Evolutionary conservation across 2,113 vertebrate genomes (phyloP).

Genomic region (Prionailurus bengalensis): DNA sequence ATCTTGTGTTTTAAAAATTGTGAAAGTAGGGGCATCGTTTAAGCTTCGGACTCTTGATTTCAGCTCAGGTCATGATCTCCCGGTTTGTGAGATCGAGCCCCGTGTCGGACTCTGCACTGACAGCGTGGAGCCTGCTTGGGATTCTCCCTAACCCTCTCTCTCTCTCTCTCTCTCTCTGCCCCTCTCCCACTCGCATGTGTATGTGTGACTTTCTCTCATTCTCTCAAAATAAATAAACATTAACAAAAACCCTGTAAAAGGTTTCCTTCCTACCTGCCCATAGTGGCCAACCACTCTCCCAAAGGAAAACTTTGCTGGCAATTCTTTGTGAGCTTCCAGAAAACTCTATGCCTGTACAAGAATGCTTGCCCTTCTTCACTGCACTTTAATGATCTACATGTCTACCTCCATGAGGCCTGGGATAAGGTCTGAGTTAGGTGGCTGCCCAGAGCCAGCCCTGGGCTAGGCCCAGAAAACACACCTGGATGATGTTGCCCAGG

Average conservation of each 20-base stretch:
- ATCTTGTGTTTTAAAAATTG: not conserved
- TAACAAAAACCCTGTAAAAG: not conserved
- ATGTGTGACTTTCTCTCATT: no score
- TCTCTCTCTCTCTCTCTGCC: no score
- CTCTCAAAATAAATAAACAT: no score
- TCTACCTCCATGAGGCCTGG: not conserved
- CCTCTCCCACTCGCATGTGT: no score
- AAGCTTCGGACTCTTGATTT: no score
- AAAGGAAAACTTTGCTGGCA: not conserved
- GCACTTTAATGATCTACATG: not conserved
- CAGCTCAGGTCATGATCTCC: no score
- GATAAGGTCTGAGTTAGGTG: not conserved
- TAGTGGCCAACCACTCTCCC: not conserved
- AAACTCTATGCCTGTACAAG: accelerated
- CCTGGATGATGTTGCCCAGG: not conserved
- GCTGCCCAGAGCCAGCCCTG: not conserved
- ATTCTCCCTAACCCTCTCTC: no score
- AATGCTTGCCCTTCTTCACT: accelerated
- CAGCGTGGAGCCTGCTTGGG: no score
- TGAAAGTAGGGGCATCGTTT: no score
- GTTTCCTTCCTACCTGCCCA: not conserved
- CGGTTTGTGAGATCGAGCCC: no score
- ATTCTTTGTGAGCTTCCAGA: not conserved
- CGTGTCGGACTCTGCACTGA: no score
- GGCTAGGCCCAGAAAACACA: not conserved